Conservation (phyloP, 2,113 vertebrate genomes). For the Pseudopodoces humilis region DNA sequence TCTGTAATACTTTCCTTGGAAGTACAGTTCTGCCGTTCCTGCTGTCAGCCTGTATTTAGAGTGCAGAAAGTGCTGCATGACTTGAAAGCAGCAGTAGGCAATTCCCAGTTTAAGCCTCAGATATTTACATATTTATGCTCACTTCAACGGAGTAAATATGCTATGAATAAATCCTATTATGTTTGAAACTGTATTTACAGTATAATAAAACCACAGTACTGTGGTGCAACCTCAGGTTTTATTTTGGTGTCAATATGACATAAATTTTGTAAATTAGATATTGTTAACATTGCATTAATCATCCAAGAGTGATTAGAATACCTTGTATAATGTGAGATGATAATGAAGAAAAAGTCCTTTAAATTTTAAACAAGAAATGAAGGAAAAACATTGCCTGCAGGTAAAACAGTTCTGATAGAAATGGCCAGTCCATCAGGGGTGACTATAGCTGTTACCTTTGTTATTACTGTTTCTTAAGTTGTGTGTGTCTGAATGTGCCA, state of each 20-base stretch:
- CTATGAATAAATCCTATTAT: slow-evolving; percentile 54
- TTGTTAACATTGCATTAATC: not conserved
- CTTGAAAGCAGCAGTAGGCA: slow-evolving; percentile 41
- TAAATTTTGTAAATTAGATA: not conserved
- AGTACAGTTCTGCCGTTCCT: not conserved
- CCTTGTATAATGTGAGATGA: not conserved
- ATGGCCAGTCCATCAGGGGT: not conserved
- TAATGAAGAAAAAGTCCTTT: not conserved
- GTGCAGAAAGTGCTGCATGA: not conserved
- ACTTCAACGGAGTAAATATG: slow-evolving; percentile 21
- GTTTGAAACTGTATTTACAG: slow-evolving; percentile 45
- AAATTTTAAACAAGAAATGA: not conserved
- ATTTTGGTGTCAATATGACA: not conserved
- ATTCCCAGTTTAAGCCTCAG: slow-evolving; percentile 39
- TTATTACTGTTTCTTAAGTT: not conserved
- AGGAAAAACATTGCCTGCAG: not conserved
- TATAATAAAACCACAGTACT: not conserved
- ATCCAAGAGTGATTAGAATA: not conserved
- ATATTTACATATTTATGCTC: slow-evolving; percentile 41
- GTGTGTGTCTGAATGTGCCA: not conserved
- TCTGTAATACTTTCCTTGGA: slow-evolving; percentile 45
- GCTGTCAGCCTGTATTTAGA: slow-evolving; percentile 38
- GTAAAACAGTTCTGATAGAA: not conserved
- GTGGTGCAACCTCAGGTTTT: not conserved
- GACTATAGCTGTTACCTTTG: not conserved